Base-by-base conservation (phyloP, 30 jellyfish, hydroid and myxozoan species). In the Turritopsis rubra region DNA sequence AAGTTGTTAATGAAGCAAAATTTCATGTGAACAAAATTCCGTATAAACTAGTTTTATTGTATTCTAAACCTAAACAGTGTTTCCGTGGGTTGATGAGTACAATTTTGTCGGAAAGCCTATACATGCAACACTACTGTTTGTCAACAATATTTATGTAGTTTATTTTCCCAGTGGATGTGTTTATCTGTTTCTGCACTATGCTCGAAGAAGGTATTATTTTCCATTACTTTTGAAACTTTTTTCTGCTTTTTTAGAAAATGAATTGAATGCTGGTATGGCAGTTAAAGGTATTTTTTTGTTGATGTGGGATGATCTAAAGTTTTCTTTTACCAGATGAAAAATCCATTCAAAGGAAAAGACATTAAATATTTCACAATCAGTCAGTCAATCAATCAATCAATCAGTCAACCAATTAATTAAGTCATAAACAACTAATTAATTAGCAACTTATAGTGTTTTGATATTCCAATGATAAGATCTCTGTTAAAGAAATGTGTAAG, bases 341-440 rank as follows among this genome's bases (percentile, higher is more conserved):
- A n/a, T n/a, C n/a, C 60, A 41, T 3, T 41, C 60, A 5, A 3
- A 41, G 5, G 13, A 13, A 41, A 41, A 5, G 60, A 41, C 13
- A 41, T 41, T 13, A 41, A 41, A 41, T 41, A 5, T 41, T 41
- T 41, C 5, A 9, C 77, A 7, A 68, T 68, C 77, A 68, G 19
- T 7, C 77, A 68, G 19, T 68, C 77, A 68, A 1, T 68, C 77
- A 68, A 68, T 68, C 77, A 68, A 1, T 66, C 76, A 66, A 66
- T 3, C 17, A 66, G 17, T 66, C 17, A 66, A 66, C 17, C 17
- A 66, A 66, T 7, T 26, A 54, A 54, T 16, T 60, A 60, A 18
- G 21, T 60, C 73, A 68, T 68, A 68, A 19, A 68, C 28, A 68
- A 1, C 77, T 68, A n/a, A 68, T 68, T 68, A 68, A 68, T 41